phyloP scores from a whole-genome alignment of 2,113 vertebrate genomes.

The Sporophila hypoxantha region DNA sequence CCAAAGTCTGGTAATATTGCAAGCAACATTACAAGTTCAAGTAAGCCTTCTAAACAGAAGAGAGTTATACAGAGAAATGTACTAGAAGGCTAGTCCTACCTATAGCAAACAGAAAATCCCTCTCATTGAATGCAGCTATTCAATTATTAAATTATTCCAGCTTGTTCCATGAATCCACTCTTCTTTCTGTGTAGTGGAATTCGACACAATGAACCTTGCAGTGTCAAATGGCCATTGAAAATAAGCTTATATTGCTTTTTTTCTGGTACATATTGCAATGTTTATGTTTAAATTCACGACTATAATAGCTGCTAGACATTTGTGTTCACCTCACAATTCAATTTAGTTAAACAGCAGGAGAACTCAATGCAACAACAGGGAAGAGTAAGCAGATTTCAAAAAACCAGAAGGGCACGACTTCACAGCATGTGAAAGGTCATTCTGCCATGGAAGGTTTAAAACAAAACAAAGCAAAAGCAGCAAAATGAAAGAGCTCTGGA shows the following conservation, averaged over 20 bases:
- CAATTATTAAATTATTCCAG: not conserved
- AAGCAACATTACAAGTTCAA: not conserved
- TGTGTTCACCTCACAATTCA: slow-evolving; percentile 6
- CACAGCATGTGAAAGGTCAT: slow-evolving; percentile 33
- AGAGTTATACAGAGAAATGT: not conserved
- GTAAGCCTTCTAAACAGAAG: not conserved
- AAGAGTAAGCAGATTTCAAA: slow-evolving; percentile 15
- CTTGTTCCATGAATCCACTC: not conserved
- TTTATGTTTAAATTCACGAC: not conserved
- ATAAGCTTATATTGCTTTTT: not conserved
- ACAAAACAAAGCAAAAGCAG: not conserved
- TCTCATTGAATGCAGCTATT: not conserved
- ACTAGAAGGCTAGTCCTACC: not conserved
- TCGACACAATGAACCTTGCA: not conserved
- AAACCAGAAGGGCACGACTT: slow-evolving; percentile 5
- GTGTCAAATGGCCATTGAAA: not conserved
- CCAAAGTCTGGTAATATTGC: not conserved
- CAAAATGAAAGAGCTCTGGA: not conserved
- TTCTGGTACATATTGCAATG: not conserved
- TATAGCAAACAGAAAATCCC: not conserved
- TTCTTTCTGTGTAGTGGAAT: not conserved
- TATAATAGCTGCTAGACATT: slow-evolving; percentile 5
- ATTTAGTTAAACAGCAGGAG: slow-evolving; percentile 14
- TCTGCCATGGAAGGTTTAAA: slow-evolving; percentile 9
- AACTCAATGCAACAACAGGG: not conserved